Conservation (phyloP, 1,140 invertebrate species). For the Aphaenogaster floridana region DNA sequence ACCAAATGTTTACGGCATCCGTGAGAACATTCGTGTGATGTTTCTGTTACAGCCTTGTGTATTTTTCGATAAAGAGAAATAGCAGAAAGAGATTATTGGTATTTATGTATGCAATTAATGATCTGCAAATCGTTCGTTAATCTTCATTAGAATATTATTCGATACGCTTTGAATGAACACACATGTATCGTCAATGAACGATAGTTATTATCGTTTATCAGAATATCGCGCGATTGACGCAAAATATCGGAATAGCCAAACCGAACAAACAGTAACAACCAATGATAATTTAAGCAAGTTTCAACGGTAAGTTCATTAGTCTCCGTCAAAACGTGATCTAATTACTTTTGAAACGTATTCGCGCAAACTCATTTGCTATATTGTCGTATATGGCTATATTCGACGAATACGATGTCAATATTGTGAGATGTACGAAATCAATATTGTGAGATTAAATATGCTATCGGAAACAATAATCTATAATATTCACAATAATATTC, state of each 20-base stretch:
- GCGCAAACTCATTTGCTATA: background rate
- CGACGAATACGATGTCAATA: background rate
- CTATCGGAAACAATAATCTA: constrained; percentile 12
- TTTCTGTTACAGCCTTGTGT: background rate
- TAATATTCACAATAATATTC: background rate
- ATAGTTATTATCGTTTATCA: constrained; percentile 36
- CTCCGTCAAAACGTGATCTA: constrained; percentile 47
- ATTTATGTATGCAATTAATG: background rate
- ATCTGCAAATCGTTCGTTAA: constrained; percentile 34
- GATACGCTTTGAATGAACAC: constrained; percentile 1
- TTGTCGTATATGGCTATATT: constrained; percentile 4
- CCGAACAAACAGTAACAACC: background rate
- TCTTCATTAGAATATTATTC: constrained; percentile 35
- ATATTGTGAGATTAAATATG: constrained; percentile 25
- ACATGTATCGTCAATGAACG: background rate
- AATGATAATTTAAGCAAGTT: constrained; percentile 58
- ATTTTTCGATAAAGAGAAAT: background rate
- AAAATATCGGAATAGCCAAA: constrained; percentile 42
- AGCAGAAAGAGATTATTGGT: constrained; percentile 13
- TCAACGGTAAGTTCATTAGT: constrained; percentile 49
- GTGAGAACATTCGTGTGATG: background rate
- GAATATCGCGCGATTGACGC: constrained; percentile 26
- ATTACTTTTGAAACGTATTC: constrained; percentile 35
- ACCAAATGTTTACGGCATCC: background rate
- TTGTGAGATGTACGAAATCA: background rate